Conservation (phyloP, 1,140 invertebrate species). For the Drosophila lini region DNA sequence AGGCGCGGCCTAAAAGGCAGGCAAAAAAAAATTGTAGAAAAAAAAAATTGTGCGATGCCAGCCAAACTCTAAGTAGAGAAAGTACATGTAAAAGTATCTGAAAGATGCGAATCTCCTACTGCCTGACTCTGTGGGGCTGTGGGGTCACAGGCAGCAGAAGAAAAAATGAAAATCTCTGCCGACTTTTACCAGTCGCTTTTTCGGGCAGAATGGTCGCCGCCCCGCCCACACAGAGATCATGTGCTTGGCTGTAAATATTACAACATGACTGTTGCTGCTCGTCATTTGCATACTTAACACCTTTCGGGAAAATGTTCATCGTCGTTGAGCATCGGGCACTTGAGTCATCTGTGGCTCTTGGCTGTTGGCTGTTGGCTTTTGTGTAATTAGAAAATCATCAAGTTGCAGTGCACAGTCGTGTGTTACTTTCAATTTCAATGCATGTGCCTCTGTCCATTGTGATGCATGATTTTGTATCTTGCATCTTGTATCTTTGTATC, state of each 20-base stretch:
- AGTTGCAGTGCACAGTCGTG: constrained; percentile 47
- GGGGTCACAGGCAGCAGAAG: constrained; percentile 30
- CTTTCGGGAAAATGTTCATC: constrained; percentile 36
- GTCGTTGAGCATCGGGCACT: constrained; percentile 29
- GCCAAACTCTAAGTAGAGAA: constrained; percentile 50
- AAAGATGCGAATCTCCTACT: constrained; percentile 53
- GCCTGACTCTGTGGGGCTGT: constrained; percentile 26
- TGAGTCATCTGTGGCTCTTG: constrained; percentile 30
- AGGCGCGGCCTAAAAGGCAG: constrained; percentile 43
- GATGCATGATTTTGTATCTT: constrained; percentile 52
- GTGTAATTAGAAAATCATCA: constrained; percentile 56
- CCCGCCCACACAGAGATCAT: constrained; percentile 41
- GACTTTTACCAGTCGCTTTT: constrained; percentile 54
- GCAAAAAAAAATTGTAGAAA: constrained; percentile 6
- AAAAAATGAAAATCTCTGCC: constrained; percentile 33
- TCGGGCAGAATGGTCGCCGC: constrained; percentile 13
- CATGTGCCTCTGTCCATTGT: constrained; percentile 20
- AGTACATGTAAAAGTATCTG: constrained; percentile 57
- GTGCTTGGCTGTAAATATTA: constrained; percentile 44
- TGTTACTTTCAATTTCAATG: constrained; percentile 55
- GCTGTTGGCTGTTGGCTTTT: constrained; percentile 33
- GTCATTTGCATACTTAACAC: constrained; percentile 57
- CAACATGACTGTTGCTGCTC: constrained; percentile 47
- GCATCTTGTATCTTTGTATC: constrained; percentile 29
- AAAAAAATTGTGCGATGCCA: constrained; percentile 48